These are phyloP conservation scores for Holothuria glaberrima DNA, from an alignment of 35 echinoderm and acorn worm species.

Conservation along the genomic window DNA sequence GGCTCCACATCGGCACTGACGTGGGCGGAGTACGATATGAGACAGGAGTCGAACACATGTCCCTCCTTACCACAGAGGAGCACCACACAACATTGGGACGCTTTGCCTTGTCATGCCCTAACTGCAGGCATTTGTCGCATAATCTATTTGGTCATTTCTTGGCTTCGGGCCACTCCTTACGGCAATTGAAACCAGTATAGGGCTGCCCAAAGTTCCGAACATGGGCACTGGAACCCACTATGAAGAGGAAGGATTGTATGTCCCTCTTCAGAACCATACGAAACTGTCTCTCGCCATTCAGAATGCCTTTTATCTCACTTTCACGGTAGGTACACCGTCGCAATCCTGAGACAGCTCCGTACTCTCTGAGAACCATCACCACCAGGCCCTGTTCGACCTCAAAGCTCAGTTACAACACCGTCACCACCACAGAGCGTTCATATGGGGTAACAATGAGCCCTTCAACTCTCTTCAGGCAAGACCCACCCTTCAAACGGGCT, in stretches of 20 bases:
- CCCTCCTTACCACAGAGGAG: no score
- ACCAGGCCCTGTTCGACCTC: constrained; percentile 10
- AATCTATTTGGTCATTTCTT: not conserved
- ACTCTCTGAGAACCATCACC: not conserved
- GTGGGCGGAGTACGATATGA: no score
- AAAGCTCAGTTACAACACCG: not conserved
- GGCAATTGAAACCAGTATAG: constrained; percentile 39
- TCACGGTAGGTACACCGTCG: not conserved
- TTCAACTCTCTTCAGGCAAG: not conserved
- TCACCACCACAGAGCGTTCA: not conserved
- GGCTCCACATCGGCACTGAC: no score
- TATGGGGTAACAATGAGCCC: not conserved
- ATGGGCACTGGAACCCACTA: not conserved
- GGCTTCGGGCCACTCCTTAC: not conserved
- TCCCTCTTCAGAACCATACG: constrained; percentile 29
- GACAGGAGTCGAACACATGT: no score
- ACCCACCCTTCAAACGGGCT: not conserved
- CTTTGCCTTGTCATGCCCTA: constrained; percentile 8
- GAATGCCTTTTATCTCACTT: not conserved
- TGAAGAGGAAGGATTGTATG: constrained; percentile 40
- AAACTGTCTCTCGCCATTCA: constrained; percentile 36
- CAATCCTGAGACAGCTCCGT: not conserved
- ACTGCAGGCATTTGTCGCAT: constrained; percentile 15
- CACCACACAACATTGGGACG: not conserved
- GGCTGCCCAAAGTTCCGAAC: constrained; percentile 36